A percentile compares a stretch with the other conserved stretches of the same genome.
Conservation (phyloP, 2,888 invertebrate species). For the Scrobipalpa atriplicella region DNA sequence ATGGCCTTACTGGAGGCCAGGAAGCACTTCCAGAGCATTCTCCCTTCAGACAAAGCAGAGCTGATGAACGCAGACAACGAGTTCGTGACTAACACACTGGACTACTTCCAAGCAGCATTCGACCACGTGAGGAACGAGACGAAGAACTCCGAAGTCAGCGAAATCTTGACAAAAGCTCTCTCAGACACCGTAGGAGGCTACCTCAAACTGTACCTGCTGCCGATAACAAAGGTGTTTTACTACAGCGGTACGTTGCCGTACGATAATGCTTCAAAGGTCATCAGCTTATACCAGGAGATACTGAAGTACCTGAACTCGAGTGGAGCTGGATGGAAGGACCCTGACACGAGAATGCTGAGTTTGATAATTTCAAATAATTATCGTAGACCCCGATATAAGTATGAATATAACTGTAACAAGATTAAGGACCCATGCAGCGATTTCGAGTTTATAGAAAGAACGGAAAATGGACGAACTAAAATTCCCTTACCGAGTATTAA, state of each 20-base stretch:
- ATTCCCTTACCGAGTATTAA: slow-evolving; percentile 84
- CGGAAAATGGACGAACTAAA: slow-evolving; percentile 44
- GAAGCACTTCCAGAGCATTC: slow-evolving; percentile 59
- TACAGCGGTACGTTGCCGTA: slow-evolving; percentile 84
- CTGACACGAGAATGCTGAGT: slow-evolving; percentile 49
- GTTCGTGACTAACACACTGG: slow-evolving; percentile 50
- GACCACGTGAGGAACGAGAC: slow-evolving; percentile 51
- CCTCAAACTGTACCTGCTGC: slow-evolving; percentile 82
- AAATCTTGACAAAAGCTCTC: slow-evolving; percentile 62
- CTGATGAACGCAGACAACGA: slow-evolving; percentile 47
- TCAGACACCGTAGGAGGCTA: slow-evolving; percentile 83
- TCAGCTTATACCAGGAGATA: slow-evolving; percentile 81
- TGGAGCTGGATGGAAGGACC: slow-evolving; percentile 81
- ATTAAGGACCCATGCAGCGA: slow-evolving; percentile 52
- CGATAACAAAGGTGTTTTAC: slow-evolving; percentile 83
- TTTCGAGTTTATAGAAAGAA: slow-evolving; percentile 61
- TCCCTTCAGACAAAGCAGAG: slow-evolving; percentile 48
- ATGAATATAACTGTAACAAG: slow-evolving; percentile 1
- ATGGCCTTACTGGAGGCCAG: slow-evolving; percentile 58
- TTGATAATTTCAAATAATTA: slow-evolving; percentile 53
- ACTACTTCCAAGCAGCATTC: slow-evolving; percentile 57
- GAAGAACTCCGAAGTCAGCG: slow-evolving; percentile 43
- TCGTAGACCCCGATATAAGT: slow-evolving; percentile 38
- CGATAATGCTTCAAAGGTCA: slow-evolving; percentile 77
- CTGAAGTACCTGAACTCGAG: slow-evolving; percentile 82